Conservation (phyloP, 2,797 vertebrate species). For the Melanotaenia maccullochi region DNA sequence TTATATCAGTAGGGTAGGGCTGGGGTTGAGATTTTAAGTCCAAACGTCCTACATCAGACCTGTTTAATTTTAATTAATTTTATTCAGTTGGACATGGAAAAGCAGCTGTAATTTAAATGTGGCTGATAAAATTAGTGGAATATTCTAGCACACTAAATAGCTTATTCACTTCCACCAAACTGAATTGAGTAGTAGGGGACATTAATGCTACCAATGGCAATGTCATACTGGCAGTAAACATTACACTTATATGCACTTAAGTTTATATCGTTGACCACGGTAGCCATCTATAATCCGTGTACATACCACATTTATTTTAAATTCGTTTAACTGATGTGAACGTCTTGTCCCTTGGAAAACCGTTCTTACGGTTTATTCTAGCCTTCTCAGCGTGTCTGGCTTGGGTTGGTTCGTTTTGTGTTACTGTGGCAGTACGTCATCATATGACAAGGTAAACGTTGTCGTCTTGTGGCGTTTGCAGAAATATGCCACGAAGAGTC, state of each 20-base stretch:
- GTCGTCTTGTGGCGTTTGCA: neutral
- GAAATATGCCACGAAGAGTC: neutral
- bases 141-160: neutral
- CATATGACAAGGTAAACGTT: slow-evolving; percentile 5
- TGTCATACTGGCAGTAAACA: neutral
- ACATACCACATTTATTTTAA: neutral
- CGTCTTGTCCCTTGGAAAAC: neutral
- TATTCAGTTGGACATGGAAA: neutral
- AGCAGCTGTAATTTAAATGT: neutral
- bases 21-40: neutral
- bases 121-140: neutral
- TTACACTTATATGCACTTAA: neutral
- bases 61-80: neutral
- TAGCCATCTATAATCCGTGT: neutral
- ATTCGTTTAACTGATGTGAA: neutral
- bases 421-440: neutral
- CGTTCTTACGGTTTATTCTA: slow-evolving; percentile 25
- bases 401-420: slow-evolving; percentile 52
- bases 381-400: slow-evolving; percentile 3
- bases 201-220: neutral
- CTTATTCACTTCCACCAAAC: neutral
- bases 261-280: neutral
- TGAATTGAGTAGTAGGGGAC: neutral
- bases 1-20: neutral
- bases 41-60: slow-evolving; percentile 19